Base-by-base conservation (phyloP, 2,797 vertebrate species). In the Semotilus atromaculatus region DNA sequence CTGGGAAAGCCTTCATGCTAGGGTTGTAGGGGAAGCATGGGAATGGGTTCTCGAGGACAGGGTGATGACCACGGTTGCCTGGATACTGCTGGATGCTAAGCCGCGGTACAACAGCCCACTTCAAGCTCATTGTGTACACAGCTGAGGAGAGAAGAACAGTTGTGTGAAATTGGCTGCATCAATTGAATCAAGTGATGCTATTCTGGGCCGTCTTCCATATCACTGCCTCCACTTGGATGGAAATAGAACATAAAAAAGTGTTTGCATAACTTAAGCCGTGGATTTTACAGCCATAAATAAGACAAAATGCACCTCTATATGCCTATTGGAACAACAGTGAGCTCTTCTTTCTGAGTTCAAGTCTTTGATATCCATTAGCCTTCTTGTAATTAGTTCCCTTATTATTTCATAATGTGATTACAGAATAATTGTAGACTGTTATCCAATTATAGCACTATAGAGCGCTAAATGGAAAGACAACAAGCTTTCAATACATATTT, bases 31-130 rank as follows among this genome's bases (percentile, higher is more conserved):
- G 29, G 26, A n/a, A 81, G 58, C 55, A 82, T 40, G 67, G 68
- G 87, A 79, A 81, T 70, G 19, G 43, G 75, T 82, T 75, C 36
- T 84, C 11, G 67, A 87, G 85, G 55, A 86, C 87, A 83, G 84
- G 80, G 72, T 66, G 75, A 82, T 81, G 72, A 81, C 64, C 55
- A 67, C 40, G 84, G 90, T 91, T 92, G 89, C 91, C 85, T 91
- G 88, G 91, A 86, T 92, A 92, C 91, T 78, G 86, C 85, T 91
- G 90, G 88, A 88, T 90, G 73, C 90, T 90, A 85, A 87, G 62
- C 85, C 90, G 31, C 36, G 58, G 83, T 71, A 82, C 85, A 83
- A 82, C 79, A 83, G 83, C 87, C 89, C 82, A 82, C 91, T 90
- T 83, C 88, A 88, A 87, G 85, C 89, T 87, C 87, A 90, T 87